Percentiles rank a stretch among this genome's conserved stretches.
Evolutionary conservation across 1,140 invertebrate genomes (phyloP).

Genomic region (Drosophila biarmipes): DNA sequence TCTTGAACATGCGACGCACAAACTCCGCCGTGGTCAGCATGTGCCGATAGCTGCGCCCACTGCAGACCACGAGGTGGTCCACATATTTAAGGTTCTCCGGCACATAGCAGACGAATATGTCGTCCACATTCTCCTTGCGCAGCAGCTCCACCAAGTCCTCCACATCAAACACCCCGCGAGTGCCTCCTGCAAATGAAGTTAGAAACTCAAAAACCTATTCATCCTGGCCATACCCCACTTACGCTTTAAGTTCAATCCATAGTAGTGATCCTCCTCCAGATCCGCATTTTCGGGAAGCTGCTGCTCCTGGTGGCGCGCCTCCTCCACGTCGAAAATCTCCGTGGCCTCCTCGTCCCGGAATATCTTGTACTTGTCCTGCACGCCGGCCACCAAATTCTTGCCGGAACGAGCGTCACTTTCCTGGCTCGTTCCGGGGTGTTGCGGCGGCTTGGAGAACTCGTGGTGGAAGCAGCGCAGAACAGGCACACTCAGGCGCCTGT

Average conservation of each 20-base stretch:
- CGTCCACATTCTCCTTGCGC: constrained; percentile 90
- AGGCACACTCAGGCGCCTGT: constrained; percentile 61
- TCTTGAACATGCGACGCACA: constrained; percentile 92
- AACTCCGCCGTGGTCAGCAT: constrained; percentile 91
- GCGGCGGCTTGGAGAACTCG: constrained; percentile 61
- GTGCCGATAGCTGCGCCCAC: constrained; percentile 90
- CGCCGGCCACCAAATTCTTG: constrained; percentile 39
- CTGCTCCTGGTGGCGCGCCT: constrained; percentile 85
- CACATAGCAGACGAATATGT: constrained; percentile 93
- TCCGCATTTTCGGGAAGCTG: constrained; percentile 38
- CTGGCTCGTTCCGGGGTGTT: background rate
- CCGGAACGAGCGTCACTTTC: constrained; percentile 11
- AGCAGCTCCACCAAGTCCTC: constrained; percentile 93
- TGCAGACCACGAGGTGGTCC: constrained; percentile 92
- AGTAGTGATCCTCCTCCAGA: constrained; percentile 80
- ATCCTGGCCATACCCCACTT: constrained; percentile 62
- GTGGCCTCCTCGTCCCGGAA: constrained; percentile 87
- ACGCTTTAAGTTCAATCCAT: constrained; percentile 85
- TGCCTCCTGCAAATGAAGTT: constrained; percentile 88
- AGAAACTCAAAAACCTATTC: background rate
- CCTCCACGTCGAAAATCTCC: constrained; percentile 88
- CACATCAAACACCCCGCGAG: constrained; percentile 93
- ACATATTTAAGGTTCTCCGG: constrained; percentile 91
- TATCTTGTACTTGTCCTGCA: constrained; percentile 76
- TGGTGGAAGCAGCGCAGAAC: constrained; percentile 75